Evolutionary conservation across 2,113 vertebrate species (phyloP), one percentile per base, ranked within the genome.

Genomic region (Tenrec ecaudatus): DNA sequence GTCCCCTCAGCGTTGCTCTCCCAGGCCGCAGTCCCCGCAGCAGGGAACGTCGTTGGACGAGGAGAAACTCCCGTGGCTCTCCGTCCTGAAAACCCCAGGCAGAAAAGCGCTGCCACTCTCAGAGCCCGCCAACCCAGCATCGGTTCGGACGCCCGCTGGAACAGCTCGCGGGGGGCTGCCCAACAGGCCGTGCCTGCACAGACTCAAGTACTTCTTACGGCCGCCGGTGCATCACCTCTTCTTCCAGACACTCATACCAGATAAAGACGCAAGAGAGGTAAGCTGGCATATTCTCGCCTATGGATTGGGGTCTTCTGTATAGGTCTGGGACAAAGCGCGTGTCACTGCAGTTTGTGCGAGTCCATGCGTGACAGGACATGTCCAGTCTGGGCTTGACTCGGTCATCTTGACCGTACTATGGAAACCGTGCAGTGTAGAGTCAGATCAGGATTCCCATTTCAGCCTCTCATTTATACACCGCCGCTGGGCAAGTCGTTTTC

Each of bases 141-240:
- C 82, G 64, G 31, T 53, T 87, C 94, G 80, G 64, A 64, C 81
- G n/a, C 94, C 78, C 23, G 80, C 82, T 23, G 94, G 1, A n/a
- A 68, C 77, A 31, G 77, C 83, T 1, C 62, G 58, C 82, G 75
- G 58, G 6, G 33, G 0, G 0, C n/a, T 92, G 11, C 66, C 68
- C 92, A 97, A 33, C 91, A 98, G 96, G 69, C 94, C 94, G 7
- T 97, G 97, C 93, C 93, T 98, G 27, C 97, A 98, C 60, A 98
- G 98, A 87, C 92, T 98, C 86, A 96, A 90, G 57, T 97, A 96
- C 92, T 98, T 98, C 91, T 93, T 97, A 33, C 97, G 97, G 0
- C 98, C 92, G 0, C 98, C 98, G 0, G 96, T 98, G 43, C 98
- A 97, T 64, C 98, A 98, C 58, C 97, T 98, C 23, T 98, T 98